Evolutionary conservation across 1,140 invertebrate species (phyloP), one percentile per base, ranked within the genome.

Genomic region (Dendrolimus kikuchii): DNA sequence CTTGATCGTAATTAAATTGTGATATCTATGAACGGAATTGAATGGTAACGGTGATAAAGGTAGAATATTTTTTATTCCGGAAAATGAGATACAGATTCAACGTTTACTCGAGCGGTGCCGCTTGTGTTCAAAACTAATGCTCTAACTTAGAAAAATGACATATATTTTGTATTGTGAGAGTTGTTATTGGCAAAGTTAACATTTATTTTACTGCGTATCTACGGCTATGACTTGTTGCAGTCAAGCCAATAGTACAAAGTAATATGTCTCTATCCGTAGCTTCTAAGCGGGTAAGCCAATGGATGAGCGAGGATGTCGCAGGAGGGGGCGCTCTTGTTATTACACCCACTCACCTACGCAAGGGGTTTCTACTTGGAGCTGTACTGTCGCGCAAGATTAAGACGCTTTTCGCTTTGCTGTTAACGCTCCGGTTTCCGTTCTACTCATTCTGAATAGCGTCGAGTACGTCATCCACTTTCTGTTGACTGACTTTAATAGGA

Each of bases 341-440:
- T 83, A 81, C 78, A 81, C 78, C 78, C 80, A 81, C 73, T 86
- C 80, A 77, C 74, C 78, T 79, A 75, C 70, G 78, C 73, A 79
- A 81, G 78, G 75, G 73, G 76, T 71, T 74, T 74, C 70, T 67
- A 59, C 71, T 77, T 62, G 54, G 69, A 79, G 71, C 66, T 62
- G 66, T 70, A 71, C 73, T 80, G 77, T 81, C 74, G 68, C 66
- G 66, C 70, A 68, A 83, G 77, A 81, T 85, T 85, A 83, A 83
- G 81, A 81, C 66, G 72, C 72, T 75, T 48, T 66, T 72, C 67
- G 66, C 73, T 75, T 74, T 72, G 64, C 65, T 74, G 71, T 76
- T 74, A 79, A 73, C 74, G 65, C 68, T 74, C 61, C 60, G 60
- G 64, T 64, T 80, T 76, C 64, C 61, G 65, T 74, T 62, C 62